Conservation (phyloP, 2,113 vertebrate genomes). For the Grammomys dolichurus region DNA sequence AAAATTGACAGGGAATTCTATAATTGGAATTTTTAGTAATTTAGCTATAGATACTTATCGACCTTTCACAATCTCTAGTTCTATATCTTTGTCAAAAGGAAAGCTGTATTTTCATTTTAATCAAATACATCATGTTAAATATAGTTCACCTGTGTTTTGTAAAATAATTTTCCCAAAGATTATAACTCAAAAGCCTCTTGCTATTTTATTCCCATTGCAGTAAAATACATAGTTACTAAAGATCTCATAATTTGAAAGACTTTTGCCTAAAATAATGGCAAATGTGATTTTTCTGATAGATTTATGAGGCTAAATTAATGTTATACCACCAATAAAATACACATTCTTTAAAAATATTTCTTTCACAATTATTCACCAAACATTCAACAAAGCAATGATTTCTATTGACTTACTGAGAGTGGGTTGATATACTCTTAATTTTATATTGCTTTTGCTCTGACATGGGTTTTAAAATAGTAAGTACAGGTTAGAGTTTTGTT, state of each 20-base stretch:
- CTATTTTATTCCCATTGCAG: slow-evolving; percentile 7
- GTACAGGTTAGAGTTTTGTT: neutral
- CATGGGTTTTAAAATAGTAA: neutral
- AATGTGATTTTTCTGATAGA: slow-evolving; percentile 11
- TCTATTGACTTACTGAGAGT: slow-evolving; percentile 17
- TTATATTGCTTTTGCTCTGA: slow-evolving; percentile 62
- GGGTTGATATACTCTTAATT: slow-evolving; percentile 19
- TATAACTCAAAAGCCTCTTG: slow-evolving; percentile 6
- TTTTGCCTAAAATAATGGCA: neutral
- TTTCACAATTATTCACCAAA: slow-evolving; percentile 58
- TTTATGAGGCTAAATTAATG: slow-evolving; percentile 22
- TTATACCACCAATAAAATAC: neutral
- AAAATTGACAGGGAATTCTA: slow-evolving; percentile 50
- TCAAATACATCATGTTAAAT: slow-evolving; percentile 50
- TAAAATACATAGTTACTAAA: slow-evolving; percentile 31
- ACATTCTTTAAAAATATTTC: slow-evolving; percentile 5
- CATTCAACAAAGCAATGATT: slow-evolving; percentile 17
- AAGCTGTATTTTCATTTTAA: slow-evolving; percentile 5
- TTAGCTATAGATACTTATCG: slow-evolving; percentile 43
- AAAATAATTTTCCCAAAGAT: slow-evolving; percentile 40
- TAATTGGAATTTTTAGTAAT: slow-evolving; percentile 62
- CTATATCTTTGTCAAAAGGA: neutral
- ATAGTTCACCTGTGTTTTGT: neutral
- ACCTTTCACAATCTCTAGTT: slow-evolving; percentile 10
- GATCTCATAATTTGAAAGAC: slow-evolving; percentile 21